phyloP scores from a whole-genome alignment of 2,113 vertebrate genomes.

The Alosa alosa region DNA sequence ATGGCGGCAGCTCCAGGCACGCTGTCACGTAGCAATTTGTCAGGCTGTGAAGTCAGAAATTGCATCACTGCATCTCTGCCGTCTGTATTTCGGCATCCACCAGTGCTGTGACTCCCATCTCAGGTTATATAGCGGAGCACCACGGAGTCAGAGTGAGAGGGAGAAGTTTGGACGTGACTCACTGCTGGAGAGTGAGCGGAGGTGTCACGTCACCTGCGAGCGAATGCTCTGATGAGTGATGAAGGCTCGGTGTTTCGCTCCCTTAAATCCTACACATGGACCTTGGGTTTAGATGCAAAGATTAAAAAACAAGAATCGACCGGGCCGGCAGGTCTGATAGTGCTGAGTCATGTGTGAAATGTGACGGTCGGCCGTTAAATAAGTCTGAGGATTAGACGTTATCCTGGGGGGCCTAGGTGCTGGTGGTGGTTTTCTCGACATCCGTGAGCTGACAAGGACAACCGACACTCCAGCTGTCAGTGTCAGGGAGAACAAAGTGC shows the following conservation, averaged over 20 bases:
- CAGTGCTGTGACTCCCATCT: no score
- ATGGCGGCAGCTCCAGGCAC: not conserved
- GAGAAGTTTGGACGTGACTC: not conserved
- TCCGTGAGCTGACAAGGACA: not conserved
- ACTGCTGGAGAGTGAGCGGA: not conserved
- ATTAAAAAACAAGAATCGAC: not conserved
- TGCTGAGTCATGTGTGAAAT: not conserved
- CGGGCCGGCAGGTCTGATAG: not conserved
- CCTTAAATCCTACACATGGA: not conserved
- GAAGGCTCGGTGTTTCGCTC: not conserved
- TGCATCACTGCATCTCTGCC: not conserved
- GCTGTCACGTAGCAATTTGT: not conserved
- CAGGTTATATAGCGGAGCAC: no score
- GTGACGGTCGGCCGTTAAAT: not conserved
- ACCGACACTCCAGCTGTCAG: not conserved
- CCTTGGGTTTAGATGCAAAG: not conserved
- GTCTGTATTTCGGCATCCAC: not conserved
- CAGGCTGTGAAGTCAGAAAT: not conserved
- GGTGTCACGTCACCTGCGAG: not conserved
- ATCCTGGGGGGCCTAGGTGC: not conserved
- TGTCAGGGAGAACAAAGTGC: not conserved
- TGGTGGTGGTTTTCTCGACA: not conserved
- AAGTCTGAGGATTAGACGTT: not conserved
- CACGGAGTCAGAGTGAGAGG: no score
- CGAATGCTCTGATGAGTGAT: not conserved